Evolutionary conservation across 2,797 vertebrate genomes (phyloP).

Genomic region (Liasis olivaceus): DNA sequence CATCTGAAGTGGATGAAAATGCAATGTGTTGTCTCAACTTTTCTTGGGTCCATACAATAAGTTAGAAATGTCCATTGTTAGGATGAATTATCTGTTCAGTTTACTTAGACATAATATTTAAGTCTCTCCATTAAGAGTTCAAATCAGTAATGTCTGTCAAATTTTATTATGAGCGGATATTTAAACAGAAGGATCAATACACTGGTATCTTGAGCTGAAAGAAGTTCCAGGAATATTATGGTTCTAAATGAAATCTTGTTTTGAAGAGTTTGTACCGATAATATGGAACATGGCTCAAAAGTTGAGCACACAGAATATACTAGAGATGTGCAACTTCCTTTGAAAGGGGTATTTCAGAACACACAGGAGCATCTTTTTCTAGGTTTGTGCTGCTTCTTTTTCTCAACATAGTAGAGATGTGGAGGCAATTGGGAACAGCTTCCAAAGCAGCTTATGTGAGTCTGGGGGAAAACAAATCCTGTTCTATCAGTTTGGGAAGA

Average conservation of each 20-base stretch:
- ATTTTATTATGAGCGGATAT: background rate
- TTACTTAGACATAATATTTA: background rate
- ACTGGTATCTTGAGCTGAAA: background rate
- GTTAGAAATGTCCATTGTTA: background rate
- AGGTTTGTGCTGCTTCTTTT: background rate
- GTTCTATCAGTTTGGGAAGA: background rate
- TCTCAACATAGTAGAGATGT: background rate
- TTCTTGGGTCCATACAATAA: background rate
- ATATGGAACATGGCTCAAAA: background rate
- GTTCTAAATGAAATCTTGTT: background rate
- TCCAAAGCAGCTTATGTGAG: background rate
- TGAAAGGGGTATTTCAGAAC: background rate
- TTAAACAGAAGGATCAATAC: background rate
- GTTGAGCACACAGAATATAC: background rate
- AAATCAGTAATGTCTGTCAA: background rate
- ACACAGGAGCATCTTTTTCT: background rate
- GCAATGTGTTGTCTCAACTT: background rate
- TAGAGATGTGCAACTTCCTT: background rate
- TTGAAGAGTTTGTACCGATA: background rate
- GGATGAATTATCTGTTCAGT: background rate
- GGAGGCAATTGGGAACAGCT: background rate
- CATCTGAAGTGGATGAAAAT: background rate
- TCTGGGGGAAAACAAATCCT: background rate
- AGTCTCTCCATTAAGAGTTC: background rate
- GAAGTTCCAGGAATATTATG: background rate